Base-by-base conservation (phyloP, 2,797 vertebrate genomes). In the Thripadectes ignobilis region DNA sequence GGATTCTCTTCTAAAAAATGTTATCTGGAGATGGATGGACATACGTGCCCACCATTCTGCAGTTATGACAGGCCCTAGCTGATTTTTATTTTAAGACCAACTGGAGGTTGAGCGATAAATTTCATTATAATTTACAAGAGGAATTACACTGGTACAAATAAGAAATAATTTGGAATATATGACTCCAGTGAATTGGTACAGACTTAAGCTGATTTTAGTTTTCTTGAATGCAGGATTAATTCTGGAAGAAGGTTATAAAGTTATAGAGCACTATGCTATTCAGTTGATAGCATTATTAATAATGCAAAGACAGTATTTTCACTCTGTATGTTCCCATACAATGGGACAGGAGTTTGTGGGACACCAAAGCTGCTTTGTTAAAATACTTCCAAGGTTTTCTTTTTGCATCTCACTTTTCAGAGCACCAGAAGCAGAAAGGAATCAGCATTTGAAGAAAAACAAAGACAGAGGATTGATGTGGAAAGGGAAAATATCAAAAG, bases 361-460 rank as follows among this genome's bases (percentile, higher is more conserved):
- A 34, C 68, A 83, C 54, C 54, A 93, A 90, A 92, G 54, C 43
- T 54, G 34, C 65, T 94, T 93, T 95, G 61, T 83, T 88, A 81
- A 83, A 96, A 78, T 65, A 65, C 39, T 94, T 90, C 38, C 91
- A 80, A 61, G 61, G 32, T 34, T 87, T 87, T 58, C 59, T 73
- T 71, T 90, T 65, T 7, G 24, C 32, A 34, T 62, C 88, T 88
- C 46, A 36, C 55, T 79, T 89, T 72, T 91, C 89, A 81, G 43
- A 77, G 52, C 77, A 92, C 52, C 46, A 51, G 74, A 39, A 95
- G 39, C 76, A 87, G 78, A 87, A 90, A 92, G 77, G 87, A 90
- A 86, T 62, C 41, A 57, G 63, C 85, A 95, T 86, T n/a, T 94
- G 86, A 93, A 94, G 69, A 72, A 86, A 90, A 96, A 85, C 51